Percentiles rank a stretch among this genome's conserved stretches.
Evolutionary conservation across 2,888 invertebrate species (phyloP).

Genomic region (Watsonalla binaria): DNA sequence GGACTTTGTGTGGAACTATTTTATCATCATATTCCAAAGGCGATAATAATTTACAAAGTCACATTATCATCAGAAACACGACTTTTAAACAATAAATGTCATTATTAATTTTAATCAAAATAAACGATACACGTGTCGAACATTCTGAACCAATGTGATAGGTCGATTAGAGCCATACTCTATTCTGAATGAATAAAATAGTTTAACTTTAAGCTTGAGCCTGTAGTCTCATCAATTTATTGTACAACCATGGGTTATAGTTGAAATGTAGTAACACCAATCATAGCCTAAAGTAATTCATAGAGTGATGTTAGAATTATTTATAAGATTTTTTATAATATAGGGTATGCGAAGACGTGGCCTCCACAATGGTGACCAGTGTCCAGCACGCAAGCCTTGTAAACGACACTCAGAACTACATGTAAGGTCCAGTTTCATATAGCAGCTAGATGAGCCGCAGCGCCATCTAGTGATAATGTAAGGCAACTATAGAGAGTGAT

Average conservation of each 20-base stretch:
- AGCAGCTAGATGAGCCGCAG: no score
- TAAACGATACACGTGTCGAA: background rate
- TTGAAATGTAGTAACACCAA: slow-evolving; percentile 73
- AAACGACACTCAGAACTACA: no score
- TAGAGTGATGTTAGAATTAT: slow-evolving; percentile 73
- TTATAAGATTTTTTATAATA: slow-evolving; percentile 65
- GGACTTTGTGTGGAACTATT: no score
- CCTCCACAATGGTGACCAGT: background rate
- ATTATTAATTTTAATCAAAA: background rate
- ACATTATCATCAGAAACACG: no score
- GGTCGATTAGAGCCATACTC: slow-evolving; percentile 47
- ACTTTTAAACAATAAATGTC: no score
- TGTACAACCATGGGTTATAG: slow-evolving; percentile 34
- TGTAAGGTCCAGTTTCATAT: no score
- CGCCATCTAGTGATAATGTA: no score
- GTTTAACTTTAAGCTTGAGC: slow-evolving; percentile 46
- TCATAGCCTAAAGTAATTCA: slow-evolving; percentile 70
- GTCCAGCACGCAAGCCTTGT: background rate
- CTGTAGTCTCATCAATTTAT: slow-evolving; percentile 33
- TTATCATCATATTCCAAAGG: no score
- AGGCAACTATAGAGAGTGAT: no score
- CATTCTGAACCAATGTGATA: slow-evolving; percentile 34
- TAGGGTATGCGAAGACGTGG: slow-evolving; percentile 44
- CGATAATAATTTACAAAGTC: no score
- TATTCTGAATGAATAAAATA: slow-evolving; percentile 29